Evolutionary conservation across 2,113 vertebrate genomes (phyloP), one percentile per base, ranked within the genome.

Genomic region (Erythrolamprus reginae): DNA sequence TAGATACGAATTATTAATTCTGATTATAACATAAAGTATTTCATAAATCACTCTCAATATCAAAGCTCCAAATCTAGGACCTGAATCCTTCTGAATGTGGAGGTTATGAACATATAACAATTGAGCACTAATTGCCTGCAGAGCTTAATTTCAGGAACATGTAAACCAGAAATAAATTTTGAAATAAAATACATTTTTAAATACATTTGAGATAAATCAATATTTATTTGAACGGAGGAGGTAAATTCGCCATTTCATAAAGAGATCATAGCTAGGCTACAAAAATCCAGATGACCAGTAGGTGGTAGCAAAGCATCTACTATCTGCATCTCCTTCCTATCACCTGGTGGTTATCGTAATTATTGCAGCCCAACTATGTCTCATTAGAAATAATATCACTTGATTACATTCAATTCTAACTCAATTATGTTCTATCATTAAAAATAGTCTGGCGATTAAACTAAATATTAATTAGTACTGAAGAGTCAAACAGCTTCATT

Each of bases 401-500:
- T 82, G 50, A 90, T 82, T 82, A 65, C 51, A 42, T n/a, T 82
- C n/a, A n/a, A n/a, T n/a, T n/a, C 82, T 26, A 24, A 70, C n/a
- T 21, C n/a, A 58, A 82, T 83, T 6, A 38, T 50, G 38, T 51
- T n/a, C 86, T 48, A 12, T 87, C 48, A 87, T 47, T 24, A 23
- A 42, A 90, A 91, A 23, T 77, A 9, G 86, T 90, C 70, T 88
- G 24, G 90, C 86, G 89, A 82, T 51, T 90, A 28, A 56, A 45
- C 88, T 85, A 82, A 21, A 8, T 48, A 95, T 87, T 91, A 87
- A 47, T 84, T 24, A 61, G 82, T 84, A 50, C n/a, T 33, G 45
- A 58, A 82, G 89, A 53, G 8, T 47, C 88, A 12, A 87, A 90
- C 87, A 38, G 89, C 88, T 93, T 82, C 88, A 28, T 26, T 92